Conservation (phyloP, 30 jellyfish, hydroid and myxozoan species). For the Calvadosia cruxmelitensis region DNA sequence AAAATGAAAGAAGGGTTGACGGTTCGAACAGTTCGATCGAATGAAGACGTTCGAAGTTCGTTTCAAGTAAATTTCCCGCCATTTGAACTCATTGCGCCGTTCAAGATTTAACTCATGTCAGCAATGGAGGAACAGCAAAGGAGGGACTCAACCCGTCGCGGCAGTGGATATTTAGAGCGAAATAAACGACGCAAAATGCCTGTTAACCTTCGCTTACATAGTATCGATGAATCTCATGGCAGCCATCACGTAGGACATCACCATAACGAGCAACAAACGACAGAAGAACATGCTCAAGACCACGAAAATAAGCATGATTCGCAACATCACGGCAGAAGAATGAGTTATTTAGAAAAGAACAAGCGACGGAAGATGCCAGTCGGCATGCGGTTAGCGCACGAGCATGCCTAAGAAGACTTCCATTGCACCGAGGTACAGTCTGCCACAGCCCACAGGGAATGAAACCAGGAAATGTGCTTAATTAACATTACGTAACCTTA, state of each 20-base stretch:
- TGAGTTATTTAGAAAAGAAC: background rate
- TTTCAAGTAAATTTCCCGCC: too few species aligned
- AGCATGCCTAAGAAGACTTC: background rate
- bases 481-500: too few species aligned
- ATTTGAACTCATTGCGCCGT: too few species aligned
- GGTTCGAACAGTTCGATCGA: too few species aligned
- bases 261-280: background rate
- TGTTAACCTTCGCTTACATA: background rate
- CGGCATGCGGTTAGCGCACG: background rate
- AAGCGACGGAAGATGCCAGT: background rate
- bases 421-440: too few species aligned
- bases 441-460: too few species aligned
- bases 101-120: background rate
- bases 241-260: background rate
- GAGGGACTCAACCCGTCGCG: background rate
- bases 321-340: background rate
- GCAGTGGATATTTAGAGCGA: background rate
- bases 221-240: background rate
- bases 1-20: too few species aligned
- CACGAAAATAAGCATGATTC: background rate
- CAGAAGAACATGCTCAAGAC: background rate
- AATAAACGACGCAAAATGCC: background rate
- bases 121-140: background rate
- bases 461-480: too few species aligned
- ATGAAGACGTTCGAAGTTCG: too few species aligned